phyloP scores from a whole-genome alignment of 2,113 vertebrate genomes.

The Illadopsis cleaveri region DNA sequence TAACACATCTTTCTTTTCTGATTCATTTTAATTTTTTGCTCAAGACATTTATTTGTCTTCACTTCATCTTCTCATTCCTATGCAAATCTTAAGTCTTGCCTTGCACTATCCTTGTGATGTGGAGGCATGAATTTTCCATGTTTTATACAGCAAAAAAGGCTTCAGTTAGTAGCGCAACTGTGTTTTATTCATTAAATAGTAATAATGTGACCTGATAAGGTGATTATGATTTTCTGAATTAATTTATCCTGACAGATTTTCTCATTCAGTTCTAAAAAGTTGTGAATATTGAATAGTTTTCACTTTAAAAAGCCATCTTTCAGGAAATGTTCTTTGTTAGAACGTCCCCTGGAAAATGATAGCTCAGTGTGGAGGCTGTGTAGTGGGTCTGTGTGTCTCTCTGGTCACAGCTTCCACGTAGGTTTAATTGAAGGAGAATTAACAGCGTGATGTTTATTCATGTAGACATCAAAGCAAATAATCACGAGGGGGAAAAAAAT shows the following conservation, averaged over 20 bases:
- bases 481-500: accelerated
- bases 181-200: not conserved
- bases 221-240: not conserved
- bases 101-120: not conserved
- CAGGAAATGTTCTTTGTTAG: not conserved
- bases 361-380: not conserved
- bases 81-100: not conserved
- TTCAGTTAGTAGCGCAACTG: not conserved
- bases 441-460: not conserved
- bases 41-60: not conserved
- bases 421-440: not conserved
- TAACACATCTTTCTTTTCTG: not conserved
- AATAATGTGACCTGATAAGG: not conserved
- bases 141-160: not conserved
- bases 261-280: not conserved
- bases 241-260: not conserved
- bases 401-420: not conserved
- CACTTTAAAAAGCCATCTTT: not conserved
- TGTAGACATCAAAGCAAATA: not conserved
- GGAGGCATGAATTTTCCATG: not conserved
- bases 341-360: not conserved
- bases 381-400: not conserved
- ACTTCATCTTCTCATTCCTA: not conserved
- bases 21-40: not conserved
- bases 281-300: not conserved